Percentiles rank a stretch among this genome's conserved stretches.
Evolutionary conservation across 2,113 vertebrate species (phyloP).

Genomic region (Rhynchomys soricoides): DNA sequence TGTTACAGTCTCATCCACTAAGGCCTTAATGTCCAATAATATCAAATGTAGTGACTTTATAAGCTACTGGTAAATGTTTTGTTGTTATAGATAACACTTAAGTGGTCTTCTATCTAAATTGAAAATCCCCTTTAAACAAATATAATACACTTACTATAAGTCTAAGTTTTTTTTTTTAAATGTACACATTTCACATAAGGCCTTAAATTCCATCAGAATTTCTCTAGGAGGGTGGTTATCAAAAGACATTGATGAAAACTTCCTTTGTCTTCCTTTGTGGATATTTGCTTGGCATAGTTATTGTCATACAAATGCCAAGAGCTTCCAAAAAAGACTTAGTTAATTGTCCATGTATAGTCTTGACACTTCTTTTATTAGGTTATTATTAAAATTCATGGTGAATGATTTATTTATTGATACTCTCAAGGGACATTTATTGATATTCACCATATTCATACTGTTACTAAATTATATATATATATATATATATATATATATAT

Average conservation of each 20-base stretch:
- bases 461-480: too few species aligned
- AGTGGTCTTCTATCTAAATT: not conserved
- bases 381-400: not conserved
- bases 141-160: not conserved
- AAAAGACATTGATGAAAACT: not conserved
- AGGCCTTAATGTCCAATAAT: not conserved
- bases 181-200: not conserved
- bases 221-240: not conserved
- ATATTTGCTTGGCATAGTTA: not conserved
- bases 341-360: too few species aligned
- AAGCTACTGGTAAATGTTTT: not conserved
- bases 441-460: not conserved
- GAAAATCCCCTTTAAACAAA: not conserved
- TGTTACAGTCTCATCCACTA: not conserved
- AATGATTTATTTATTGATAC: not conserved
- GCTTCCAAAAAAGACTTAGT: too few species aligned
- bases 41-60: not conserved
- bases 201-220: too few species aligned
- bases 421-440: not conserved
- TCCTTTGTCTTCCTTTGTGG: not conserved
- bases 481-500: too few species aligned
- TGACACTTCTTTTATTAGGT: too few species aligned
- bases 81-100: not conserved
- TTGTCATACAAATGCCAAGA: not conserved
- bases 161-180: too few species aligned